These are phyloP conservation scores for Sarcoramphus papa DNA, from an alignment of 2,797 vertebrate species.

Conservation along the genomic window DNA sequence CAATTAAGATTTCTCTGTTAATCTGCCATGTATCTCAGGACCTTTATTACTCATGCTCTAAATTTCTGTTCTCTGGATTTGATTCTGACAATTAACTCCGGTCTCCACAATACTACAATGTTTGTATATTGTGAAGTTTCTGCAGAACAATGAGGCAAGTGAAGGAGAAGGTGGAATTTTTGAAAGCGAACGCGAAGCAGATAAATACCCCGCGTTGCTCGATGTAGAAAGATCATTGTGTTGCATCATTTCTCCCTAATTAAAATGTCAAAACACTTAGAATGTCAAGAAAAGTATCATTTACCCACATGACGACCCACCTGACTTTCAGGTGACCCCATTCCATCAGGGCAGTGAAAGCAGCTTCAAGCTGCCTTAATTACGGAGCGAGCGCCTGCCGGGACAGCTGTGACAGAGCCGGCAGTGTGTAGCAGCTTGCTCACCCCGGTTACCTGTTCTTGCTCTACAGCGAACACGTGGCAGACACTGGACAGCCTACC, in stretches of 20 bases:
- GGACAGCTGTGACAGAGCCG: neutral
- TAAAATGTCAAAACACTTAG: neutral
- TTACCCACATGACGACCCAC: neutral
- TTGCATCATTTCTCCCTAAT: neutral
- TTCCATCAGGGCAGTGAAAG: neutral
- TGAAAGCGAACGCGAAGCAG: neutral
- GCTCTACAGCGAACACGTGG: fast-evolving
- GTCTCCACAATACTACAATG: neutral
- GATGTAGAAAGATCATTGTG: fast-evolving
- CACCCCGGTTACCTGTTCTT: fast-evolving
- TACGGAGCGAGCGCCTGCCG: fast-evolving
- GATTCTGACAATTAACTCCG: neutral
- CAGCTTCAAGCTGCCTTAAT: neutral
- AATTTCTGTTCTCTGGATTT: neutral
- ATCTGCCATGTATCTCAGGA: neutral
- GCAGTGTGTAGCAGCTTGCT: neutral
- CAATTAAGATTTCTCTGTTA: slow-evolving; percentile 9
- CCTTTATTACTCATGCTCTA: neutral
- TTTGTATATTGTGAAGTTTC: neutral
- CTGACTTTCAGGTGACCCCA: neutral
- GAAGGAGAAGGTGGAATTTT: neutral
- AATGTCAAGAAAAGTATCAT: neutral
- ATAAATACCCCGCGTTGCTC: neutral
- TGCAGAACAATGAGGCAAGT: neutral
- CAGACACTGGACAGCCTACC: neutral